Conservation (phyloP, 2,888 invertebrate species). For the Cheilosia variabilis region DNA sequence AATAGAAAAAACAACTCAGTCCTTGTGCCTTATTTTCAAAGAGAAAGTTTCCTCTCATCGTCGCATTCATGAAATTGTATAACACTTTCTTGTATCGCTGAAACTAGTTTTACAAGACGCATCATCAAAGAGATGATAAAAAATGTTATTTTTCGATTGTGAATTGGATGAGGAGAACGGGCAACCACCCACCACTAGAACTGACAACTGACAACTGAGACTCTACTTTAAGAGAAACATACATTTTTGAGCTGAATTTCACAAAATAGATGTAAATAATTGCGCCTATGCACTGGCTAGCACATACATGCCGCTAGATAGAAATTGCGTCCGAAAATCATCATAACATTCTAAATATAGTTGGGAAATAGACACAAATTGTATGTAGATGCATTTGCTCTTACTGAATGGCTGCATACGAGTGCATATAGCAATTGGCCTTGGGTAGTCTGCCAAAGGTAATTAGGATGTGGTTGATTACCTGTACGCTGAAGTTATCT, state of each 20-base stretch:
- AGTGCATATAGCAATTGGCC: conserved; percentile 25
- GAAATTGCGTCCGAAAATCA: conserved; percentile 35
- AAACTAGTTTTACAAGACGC: conserved; percentile 22
- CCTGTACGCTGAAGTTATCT: conserved; percentile 3
- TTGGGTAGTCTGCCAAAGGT: conserved; percentile 46
- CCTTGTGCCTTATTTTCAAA: neutral
- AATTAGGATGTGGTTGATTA: conserved; percentile 41
- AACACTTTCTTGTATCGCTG: conserved; percentile 9
- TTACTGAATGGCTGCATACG: conserved; percentile 32
- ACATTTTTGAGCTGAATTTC: neutral
- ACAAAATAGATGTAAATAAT: conserved; percentile 2
- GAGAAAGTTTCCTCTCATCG: neutral
- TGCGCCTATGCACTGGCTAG: neutral
- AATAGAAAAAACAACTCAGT: neutral
- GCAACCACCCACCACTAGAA: no score
- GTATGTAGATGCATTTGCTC: conserved; percentile 5
- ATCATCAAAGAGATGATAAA: neutral
- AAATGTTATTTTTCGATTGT: no score
- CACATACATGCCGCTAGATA: neutral
- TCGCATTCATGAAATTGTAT: conserved; percentile 2
- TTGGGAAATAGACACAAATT: conserved; percentile 7
- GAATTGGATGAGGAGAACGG: no score
- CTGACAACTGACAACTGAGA: neutral
- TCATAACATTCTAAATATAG: conserved; percentile 53
- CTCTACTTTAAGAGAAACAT: neutral